phyloP scores from a whole-genome alignment of 2,888 invertebrate genomes.

The Hirtodrosophila cameraria region DNA sequence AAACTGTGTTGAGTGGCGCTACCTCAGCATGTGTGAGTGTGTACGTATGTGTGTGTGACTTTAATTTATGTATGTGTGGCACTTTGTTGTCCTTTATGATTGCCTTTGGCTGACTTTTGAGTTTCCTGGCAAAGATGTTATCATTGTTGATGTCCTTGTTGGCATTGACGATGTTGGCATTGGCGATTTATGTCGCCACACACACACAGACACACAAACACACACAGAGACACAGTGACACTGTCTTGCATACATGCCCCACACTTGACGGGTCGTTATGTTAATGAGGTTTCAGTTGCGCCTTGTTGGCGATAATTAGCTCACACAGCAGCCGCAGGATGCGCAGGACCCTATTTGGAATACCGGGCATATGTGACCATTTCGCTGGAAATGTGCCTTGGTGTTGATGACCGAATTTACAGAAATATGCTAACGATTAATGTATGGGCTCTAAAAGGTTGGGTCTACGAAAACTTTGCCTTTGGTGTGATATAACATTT shows the following conservation, averaged over 20 bases:
- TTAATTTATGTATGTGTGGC: constrained; percentile 76
- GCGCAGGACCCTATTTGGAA: constrained; percentile 19
- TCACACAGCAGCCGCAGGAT: constrained; percentile 48
- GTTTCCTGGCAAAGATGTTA: constrained; percentile 53
- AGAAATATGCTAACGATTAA: constrained; percentile 41
- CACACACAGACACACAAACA: constrained; percentile 21
- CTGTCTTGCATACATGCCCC: constrained; percentile 9
- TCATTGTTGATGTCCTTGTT: constrained; percentile 41
- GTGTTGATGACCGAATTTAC: constrained; percentile 34
- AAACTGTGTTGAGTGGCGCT: constrained; percentile 71
- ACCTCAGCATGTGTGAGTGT: constrained; percentile 10
- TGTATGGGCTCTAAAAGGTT: constrained; percentile 9
- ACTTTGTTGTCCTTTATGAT: constrained; percentile 76
- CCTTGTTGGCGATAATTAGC: constrained; percentile 68
- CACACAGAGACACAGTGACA: constrained; percentile 8
- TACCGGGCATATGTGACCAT: constrained; percentile 25
- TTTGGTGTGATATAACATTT: constrained; percentile 14
- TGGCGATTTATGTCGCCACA: constrained; percentile 54
- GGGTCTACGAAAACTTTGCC: neutral
- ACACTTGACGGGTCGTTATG: constrained; percentile 46
- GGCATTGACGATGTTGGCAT: constrained; percentile 34
- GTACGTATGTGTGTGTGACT: constrained; percentile 42
- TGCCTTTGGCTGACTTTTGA: constrained; percentile 55
- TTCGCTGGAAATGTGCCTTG: constrained; percentile 3
- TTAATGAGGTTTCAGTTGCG: constrained; percentile 70